phyloP scores from a whole-genome alignment of 2,797 vertebrate genomes.

The Tragelaphus oryx region DNA sequence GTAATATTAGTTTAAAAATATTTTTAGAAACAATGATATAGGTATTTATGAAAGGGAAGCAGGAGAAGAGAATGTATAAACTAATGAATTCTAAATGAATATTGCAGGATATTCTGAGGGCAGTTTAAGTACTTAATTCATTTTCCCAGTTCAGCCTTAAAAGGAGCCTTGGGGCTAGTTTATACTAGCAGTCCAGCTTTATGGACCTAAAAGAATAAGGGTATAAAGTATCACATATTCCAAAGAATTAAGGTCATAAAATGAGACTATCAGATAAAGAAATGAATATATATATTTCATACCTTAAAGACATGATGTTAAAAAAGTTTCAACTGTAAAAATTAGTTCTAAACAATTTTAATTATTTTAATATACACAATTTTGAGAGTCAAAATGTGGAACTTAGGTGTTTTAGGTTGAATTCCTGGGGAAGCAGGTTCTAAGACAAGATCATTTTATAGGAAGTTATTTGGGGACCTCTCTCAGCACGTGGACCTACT shows the following conservation, averaged over 20 bases:
- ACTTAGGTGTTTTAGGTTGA: not conserved
- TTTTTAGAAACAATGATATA: not conserved
- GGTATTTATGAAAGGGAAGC: not conserved
- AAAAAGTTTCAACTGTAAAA: not conserved
- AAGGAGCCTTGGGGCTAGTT: not conserved
- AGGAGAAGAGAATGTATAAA: not conserved
- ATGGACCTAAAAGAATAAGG: slow-evolving; percentile 2
- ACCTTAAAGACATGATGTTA: not conserved
- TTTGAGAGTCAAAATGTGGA: not conserved
- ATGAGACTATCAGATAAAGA: not conserved
- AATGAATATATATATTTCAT: not conserved
- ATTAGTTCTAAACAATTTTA: not conserved
- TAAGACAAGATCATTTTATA: not conserved
- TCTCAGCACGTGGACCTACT: not conserved
- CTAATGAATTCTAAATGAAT: slow-evolving; percentile 5
- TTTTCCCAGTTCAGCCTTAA: not conserved
- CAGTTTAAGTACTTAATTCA: not conserved
- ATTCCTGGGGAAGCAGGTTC: not conserved
- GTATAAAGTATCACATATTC: not conserved
- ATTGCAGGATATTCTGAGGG: not conserved
- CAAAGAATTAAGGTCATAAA: slow-evolving; percentile 7
- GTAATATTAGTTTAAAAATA: not conserved
- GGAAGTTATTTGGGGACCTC: not conserved
- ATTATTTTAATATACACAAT: not conserved
- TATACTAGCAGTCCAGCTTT: not conserved